Base-by-base conservation (phyloP, 2,113 vertebrate genomes). In the Calyptomena viridis region DNA sequence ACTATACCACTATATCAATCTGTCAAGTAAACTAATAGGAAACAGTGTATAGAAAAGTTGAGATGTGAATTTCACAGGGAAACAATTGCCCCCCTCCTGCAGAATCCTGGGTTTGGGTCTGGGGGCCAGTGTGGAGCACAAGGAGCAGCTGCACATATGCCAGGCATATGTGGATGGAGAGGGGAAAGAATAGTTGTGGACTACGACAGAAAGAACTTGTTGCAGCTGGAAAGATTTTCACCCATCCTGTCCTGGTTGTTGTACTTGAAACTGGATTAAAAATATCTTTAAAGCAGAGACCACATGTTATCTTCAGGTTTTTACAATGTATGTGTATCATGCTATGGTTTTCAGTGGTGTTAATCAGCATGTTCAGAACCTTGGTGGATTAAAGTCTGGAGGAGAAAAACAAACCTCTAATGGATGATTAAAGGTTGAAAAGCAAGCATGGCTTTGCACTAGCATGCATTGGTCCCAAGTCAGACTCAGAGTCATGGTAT, bases 1-100 rank as follows among this genome's bases (percentile, higher is more conserved):
- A 27, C 77, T 52, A 47, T 75, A 8, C 56, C 83, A 68, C 85
- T 84, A 40, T 64, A 93, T 90, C 77, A 90, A 58, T 76, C 91
- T 90, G 84, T 58, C 90, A 89, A 53, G 87, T 64, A 77, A 42
- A 9, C 68, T 94, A 93, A 95, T 84, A 68, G 83, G 52, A 94
- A 94, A 77, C 95, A 96, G 88, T 5, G 1, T 20, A 52, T n/a
- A 68, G 76, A 68, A 59, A 56, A 90, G 72, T 35, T 58, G 30
- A 46, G 75, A 82, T 79, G 69, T 3, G 37, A 58, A 30, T 71
- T 49, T 63, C 31, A 27, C 46, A 39, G 63, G 84, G 56, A 20
- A 93, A 47, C 33, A 56, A 23, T 12, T 0, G 0, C 35, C 52
- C 64, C 35, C 12, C 27, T 60, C 44, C 74, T 37, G 42, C 59